Conservation (phyloP, 2,113 vertebrate genomes). For the Pica pica region DNA sequence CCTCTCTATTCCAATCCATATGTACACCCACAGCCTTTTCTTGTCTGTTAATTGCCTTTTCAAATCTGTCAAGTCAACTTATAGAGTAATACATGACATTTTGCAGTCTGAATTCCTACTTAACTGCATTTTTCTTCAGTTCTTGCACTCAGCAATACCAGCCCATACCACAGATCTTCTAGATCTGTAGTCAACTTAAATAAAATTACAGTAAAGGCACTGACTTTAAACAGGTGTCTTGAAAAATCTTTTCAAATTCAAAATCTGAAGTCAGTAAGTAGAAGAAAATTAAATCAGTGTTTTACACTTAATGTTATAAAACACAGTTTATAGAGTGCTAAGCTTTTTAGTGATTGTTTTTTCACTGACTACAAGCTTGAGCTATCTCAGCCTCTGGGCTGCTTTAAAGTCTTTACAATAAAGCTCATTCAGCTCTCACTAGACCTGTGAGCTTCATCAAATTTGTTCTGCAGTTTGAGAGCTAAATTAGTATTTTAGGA, state of each 20-base stretch:
- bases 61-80: not conserved
- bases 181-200: not conserved
- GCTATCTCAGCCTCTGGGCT: not conserved
- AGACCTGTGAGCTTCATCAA: not conserved
- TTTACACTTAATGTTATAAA: not conserved
- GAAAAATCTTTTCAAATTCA: not conserved
- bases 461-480: not conserved
- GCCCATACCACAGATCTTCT: not conserved
- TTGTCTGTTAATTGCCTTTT: not conserved
- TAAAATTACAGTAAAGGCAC: not conserved
- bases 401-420: not conserved
- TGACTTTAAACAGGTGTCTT: not conserved
- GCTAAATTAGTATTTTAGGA: not conserved
- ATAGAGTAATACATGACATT: not conserved
- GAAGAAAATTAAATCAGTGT: not conserved
- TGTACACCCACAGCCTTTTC: not conserved
- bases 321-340: not conserved
- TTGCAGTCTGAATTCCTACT: not conserved
- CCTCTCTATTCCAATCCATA: not conserved
- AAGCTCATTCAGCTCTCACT: not conserved
- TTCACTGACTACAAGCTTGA: not conserved
- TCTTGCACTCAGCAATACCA: not conserved
- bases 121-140: not conserved
- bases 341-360: not conserved
- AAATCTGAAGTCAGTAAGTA: not conserved